These are phyloP conservation scores for Coenobita brevimanus DNA, from an alignment of 1,140 invertebrate genomes.

Conservation along the genomic window DNA sequence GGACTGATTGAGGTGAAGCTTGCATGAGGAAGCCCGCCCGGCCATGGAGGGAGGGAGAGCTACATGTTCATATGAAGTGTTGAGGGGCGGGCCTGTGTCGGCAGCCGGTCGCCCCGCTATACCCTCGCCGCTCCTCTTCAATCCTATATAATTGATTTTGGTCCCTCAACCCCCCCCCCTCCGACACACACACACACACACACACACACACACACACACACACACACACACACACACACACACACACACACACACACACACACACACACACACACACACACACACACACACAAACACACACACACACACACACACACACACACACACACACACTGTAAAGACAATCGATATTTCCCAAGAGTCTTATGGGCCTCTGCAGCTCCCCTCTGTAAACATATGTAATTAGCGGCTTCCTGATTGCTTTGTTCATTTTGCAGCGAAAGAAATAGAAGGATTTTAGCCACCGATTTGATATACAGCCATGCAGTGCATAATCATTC, in stretches of 20 bases:
- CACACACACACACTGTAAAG: background rate
- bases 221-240: too few relatives aligned
- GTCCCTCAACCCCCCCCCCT: background rate
- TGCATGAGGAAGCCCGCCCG: too few relatives aligned
- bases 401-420: conserved; percentile 5
- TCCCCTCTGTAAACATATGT: background rate
- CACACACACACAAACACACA: too few relatives aligned
- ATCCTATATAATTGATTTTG: conserved; percentile 45
- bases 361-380: background rate
- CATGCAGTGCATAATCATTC: conserved; percentile 65
- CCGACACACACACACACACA: too few relatives aligned
- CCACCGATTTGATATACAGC: conserved; percentile 50
- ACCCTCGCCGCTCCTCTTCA: conserved; percentile 32
- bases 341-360: conserved; percentile 31
- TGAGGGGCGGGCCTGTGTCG: conserved; percentile 30
- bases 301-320: too few relatives aligned
- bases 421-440: conserved; percentile 13
- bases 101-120: background rate
- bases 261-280: too few relatives aligned
- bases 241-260: too few relatives aligned
- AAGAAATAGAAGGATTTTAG: conserved; percentile 53
- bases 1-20: too few relatives aligned
- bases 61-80: conserved; percentile 37
- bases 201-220: too few relatives aligned
- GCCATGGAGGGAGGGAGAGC: too few relatives aligned